Conservation (phyloP, 2,888 invertebrate species). For the Leptinotarsa tumamoca region DNA sequence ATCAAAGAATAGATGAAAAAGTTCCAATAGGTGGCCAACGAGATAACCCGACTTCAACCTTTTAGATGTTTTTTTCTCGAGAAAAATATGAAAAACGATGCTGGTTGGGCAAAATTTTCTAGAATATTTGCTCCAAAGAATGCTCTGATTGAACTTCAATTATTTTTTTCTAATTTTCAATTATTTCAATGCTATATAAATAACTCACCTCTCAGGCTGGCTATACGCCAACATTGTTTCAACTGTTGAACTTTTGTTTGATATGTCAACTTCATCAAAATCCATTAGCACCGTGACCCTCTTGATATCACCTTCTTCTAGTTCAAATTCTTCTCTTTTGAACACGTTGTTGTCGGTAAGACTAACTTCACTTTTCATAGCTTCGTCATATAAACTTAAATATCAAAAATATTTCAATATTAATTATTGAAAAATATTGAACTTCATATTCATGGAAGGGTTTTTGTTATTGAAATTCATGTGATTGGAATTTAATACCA, state of each 20-base stretch:
- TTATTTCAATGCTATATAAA: not conserved
- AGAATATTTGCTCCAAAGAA: too few relatives aligned
- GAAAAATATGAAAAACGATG: too few relatives aligned
- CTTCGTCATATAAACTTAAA: slow-evolving; percentile 54
- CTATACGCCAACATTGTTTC: slow-evolving; percentile 51
- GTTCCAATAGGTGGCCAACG: too few relatives aligned
- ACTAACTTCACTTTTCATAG: slow-evolving; percentile 50
- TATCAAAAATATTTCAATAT: slow-evolving; percentile 2
- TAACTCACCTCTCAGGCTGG: slow-evolving; percentile 40
- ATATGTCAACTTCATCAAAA: slow-evolving; percentile 55
- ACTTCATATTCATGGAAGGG: too few relatives aligned
- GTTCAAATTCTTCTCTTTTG: slow-evolving; percentile 55
- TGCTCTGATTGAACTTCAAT: too few relatives aligned
- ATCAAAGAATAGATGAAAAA: too few relatives aligned
- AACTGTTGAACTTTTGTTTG: slow-evolving; percentile 48
- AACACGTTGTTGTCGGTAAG: slow-evolving; percentile 52
- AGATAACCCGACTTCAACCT: too few relatives aligned
- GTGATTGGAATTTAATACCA: too few relatives aligned
- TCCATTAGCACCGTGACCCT: slow-evolving; percentile 57
- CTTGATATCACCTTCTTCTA: slow-evolving; percentile 52
- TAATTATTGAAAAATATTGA: not conserved
- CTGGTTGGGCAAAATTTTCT: too few relatives aligned
- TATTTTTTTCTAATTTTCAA: too few relatives aligned
- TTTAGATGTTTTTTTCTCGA: too few relatives aligned
- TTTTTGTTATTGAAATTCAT: too few relatives aligned